Evolutionary conservation across 2,113 vertebrate genomes (phyloP).

Genomic region (Atherinomorus stipes): DNA sequence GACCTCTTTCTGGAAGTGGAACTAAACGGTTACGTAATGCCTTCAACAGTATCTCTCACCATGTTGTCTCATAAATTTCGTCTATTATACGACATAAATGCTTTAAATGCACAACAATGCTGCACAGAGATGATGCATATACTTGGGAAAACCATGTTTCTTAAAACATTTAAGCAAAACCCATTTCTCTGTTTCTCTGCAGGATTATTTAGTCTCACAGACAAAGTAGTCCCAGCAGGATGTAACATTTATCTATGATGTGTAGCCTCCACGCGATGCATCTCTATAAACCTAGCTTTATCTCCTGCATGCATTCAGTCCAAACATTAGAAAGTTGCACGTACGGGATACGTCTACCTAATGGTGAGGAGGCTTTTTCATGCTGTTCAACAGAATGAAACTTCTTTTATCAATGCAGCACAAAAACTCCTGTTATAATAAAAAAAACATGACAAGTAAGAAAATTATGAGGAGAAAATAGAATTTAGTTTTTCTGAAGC

Average conservation of each 20-base stretch:
- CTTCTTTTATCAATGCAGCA: constrained; percentile 21
- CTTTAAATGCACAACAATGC: constrained; percentile 15
- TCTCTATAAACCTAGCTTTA: constrained; percentile 31
- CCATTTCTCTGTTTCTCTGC: neutral
- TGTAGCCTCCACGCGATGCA: constrained; percentile 2
- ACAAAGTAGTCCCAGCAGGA: constrained; percentile 30
- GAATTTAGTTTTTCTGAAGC: too few species aligned
- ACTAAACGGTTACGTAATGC: too few species aligned
- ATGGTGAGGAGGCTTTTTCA: constrained; percentile 37
- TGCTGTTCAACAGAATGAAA: constrained; percentile 22
- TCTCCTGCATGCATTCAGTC: constrained; percentile 20
- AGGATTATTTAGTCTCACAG: constrained; percentile 10
- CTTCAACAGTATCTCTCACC: constrained; percentile 7
- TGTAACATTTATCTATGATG: constrained; percentile 30
- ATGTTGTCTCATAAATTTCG: neutral
- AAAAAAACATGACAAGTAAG: neutral
- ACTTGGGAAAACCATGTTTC: neutral
- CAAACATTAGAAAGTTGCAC: constrained; percentile 26
- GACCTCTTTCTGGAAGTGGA: too few species aligned
- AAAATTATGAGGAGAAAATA: constrained; percentile 28
- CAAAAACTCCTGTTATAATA: too few species aligned
- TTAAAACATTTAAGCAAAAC: constrained; percentile 15
- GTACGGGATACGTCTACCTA: constrained; percentile 34
- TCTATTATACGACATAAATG: constrained; percentile 12
- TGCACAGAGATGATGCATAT: constrained; percentile 18